Percentiles rank a stretch among this genome's conserved stretches.
Evolutionary conservation across 2,888 invertebrate species (phyloP).

Genomic region (Meloe dianella): DNA sequence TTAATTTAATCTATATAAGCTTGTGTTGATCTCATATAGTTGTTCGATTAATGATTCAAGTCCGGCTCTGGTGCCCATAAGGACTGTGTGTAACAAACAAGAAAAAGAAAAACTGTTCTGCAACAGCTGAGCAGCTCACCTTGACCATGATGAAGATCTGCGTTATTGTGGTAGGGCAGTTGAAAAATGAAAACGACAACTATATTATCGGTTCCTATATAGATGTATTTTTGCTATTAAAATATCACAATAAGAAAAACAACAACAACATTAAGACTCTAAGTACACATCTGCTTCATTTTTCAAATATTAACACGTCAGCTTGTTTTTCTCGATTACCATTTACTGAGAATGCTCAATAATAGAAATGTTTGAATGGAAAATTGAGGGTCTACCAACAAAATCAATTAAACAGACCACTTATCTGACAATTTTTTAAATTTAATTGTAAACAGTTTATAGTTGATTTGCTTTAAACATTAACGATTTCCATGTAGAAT

Average conservation of each 20-base stretch:
- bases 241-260: neutral
- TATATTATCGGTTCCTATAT: constrained; percentile 3
- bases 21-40: neutral
- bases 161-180: constrained; percentile 37
- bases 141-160: constrained; percentile 39
- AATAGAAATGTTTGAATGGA: neutral
- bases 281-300: constrained; percentile 1
- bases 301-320: neutral
- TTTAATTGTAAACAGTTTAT: neutral
- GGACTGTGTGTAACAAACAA: neutral
- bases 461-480: neutral
- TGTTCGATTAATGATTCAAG: neutral
- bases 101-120: constrained; percentile 13
- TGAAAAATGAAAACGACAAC: constrained; percentile 29
- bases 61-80: neutral
- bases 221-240: neutral
- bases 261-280: neutral
- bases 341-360: too few relatives aligned
- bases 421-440: neutral
- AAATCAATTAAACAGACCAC: neutral
- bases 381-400: neutral
- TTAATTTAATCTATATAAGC: too few relatives aligned
- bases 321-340: neutral
- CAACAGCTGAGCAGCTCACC: constrained; percentile 40
- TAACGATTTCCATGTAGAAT: neutral